Conservation (phyloP, 2,113 vertebrate genomes). For the Cyprinodon brontotheroides region DNA sequence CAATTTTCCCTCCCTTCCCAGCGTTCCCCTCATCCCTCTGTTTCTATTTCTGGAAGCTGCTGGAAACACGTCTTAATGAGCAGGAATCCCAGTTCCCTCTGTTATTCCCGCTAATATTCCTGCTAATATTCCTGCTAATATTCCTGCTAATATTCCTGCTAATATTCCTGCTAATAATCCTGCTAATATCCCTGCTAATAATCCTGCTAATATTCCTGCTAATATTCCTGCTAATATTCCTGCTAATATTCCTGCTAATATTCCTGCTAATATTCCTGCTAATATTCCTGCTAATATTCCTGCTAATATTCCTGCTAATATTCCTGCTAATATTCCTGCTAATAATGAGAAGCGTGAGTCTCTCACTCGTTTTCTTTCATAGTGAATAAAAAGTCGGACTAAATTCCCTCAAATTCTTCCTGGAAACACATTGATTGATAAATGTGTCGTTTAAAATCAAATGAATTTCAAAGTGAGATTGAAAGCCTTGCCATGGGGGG, state of each 20-base stretch:
- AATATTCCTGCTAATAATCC: too few species aligned
- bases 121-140: too few species aligned
- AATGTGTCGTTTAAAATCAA: background rate
- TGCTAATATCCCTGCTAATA: too few species aligned
- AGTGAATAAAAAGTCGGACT: background rate
- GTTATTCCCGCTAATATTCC: background rate
- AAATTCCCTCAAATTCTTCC: background rate
- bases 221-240: too few species aligned
- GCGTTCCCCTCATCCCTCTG: background rate
- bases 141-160: too few species aligned
- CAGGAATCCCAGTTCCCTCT: constrained; percentile 17
- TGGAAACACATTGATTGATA: background rate
- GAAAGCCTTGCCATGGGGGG: background rate
- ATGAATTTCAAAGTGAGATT: background rate
- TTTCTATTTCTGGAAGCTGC: constrained; percentile 48
- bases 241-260: too few species aligned
- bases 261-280: too few species aligned
- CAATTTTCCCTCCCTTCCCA: background rate
- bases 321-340: too few species aligned
- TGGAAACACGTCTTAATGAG: constrained; percentile 35
- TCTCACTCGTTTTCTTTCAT: background rate
- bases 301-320: too few species aligned
- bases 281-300: too few species aligned
- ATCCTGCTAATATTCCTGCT: too few species aligned
- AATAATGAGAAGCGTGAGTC: background rate